These are phyloP conservation scores for Pygoscelis antarcticus DNA, from an alignment of 2,113 vertebrate species.

Conservation along the genomic window DNA sequence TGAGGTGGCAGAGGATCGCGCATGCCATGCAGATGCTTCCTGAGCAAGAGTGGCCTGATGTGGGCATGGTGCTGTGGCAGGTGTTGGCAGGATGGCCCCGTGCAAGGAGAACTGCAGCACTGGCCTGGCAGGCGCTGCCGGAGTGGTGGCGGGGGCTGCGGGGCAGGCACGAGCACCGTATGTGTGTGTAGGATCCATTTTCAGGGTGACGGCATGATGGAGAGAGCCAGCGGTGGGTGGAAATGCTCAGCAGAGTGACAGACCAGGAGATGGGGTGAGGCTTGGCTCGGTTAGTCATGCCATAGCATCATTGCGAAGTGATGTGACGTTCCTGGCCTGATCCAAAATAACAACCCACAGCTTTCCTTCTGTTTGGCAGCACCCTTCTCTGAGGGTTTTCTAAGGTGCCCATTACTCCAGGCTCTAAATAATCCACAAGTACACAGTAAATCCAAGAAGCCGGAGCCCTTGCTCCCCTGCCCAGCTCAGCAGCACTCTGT, in stretches of 20 bases:
- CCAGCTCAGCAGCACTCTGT: neutral
- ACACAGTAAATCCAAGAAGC: neutral
- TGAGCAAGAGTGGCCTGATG: neutral
- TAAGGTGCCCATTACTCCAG: neutral
- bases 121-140: fast-evolving
- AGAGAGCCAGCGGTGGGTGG: neutral
- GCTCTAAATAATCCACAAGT: neutral
- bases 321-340: neutral
- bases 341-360: neutral
- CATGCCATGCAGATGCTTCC: neutral
- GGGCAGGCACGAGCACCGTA: neutral
- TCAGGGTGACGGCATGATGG: neutral
- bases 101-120: neutral
- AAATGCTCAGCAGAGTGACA: neutral
- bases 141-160: neutral
- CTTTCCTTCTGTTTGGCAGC: neutral
- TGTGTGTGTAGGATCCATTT: neutral
- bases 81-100: neutral
- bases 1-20: neutral
- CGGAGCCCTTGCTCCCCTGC: neutral
- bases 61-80: neutral
- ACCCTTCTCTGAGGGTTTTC: neutral
- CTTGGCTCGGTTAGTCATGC: neutral
- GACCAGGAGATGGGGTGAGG: neutral
- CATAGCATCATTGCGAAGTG: neutral